Evolutionary conservation across 2,113 vertebrate genomes (phyloP).

Genomic region (Patagioenas fasciata): DNA sequence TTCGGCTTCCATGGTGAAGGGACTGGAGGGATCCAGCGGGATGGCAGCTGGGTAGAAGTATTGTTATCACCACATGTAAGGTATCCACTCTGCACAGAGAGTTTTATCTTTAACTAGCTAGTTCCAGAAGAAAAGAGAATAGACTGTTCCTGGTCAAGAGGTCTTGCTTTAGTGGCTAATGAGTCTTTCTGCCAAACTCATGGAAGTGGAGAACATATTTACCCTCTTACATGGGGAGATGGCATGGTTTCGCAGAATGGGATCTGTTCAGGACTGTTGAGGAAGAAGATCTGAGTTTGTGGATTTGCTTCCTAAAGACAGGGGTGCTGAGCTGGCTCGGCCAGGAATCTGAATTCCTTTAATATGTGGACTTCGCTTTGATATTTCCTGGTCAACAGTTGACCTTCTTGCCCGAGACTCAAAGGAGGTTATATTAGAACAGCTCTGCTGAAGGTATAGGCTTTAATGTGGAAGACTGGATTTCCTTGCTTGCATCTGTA

Average conservation of each 20-base stretch:
- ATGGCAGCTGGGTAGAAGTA: background rate
- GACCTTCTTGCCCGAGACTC: background rate
- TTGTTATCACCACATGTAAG: too few species aligned
- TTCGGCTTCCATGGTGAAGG: background rate
- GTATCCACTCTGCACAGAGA: too few species aligned
- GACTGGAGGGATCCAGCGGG: background rate
- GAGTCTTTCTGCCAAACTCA: background rate
- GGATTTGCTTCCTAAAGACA: background rate
- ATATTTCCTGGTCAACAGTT: background rate
- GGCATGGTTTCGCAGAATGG: background rate
- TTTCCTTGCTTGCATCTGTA: background rate
- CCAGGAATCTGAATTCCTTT: background rate
- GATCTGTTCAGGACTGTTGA: background rate
- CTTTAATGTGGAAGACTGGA: background rate
- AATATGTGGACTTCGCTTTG: background rate
- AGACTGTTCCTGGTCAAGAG: background rate
- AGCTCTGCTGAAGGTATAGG: background rate
- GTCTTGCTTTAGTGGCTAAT: background rate
- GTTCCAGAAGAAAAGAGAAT: background rate
- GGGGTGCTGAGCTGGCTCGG: background rate
- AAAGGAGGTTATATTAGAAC: background rate
- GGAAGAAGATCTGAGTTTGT: background rate
- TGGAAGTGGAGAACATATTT: background rate
- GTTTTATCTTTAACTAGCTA: background rate
- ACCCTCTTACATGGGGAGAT: background rate